phyloP scores from a whole-genome alignment of 2,113 vertebrate genomes.

The Phaetusa simplex region DNA sequence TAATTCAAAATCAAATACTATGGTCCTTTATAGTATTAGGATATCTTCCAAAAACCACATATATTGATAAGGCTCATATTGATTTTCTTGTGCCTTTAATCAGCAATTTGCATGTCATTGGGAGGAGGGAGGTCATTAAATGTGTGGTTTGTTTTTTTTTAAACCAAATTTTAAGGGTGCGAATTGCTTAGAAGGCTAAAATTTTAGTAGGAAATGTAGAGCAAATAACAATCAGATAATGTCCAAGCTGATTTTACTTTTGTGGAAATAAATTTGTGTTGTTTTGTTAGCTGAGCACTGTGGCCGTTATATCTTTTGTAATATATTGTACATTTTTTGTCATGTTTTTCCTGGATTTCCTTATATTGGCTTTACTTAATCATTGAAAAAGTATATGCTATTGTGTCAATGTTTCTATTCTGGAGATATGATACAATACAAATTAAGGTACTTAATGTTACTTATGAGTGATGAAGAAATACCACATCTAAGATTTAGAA shows the following conservation, averaged over 20 bases:
- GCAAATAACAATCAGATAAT: not conserved
- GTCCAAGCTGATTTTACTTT: not conserved
- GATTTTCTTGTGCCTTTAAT: not conserved
- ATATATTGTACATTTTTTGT: not conserved
- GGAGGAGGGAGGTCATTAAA: not conserved
- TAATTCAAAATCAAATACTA: rapidly evolving
- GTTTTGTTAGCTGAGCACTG: not conserved
- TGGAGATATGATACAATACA: not conserved
- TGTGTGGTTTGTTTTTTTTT: not conserved
- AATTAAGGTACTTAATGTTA: not conserved
- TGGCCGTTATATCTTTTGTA: not conserved
- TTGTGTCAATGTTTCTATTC: not conserved
- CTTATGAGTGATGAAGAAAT: not conserved
- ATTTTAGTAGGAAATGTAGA: not conserved
- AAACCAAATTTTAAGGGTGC: rapidly evolving
- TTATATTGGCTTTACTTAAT: not conserved
- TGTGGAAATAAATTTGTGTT: not conserved
- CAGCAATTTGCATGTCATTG: rapidly evolving
- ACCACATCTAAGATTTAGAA: not conserved
- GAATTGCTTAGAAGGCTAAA: not conserved
- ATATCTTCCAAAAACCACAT: rapidly evolving
- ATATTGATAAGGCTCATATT: not conserved
- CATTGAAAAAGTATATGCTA: not conserved
- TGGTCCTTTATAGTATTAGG: not conserved
- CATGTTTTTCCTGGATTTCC: not conserved